A percentile compares a stretch with the other conserved stretches of the same genome.
phyloP scores from a whole-genome alignment of 2,888 invertebrate species.

The Dryomyza anilis region DNA sequence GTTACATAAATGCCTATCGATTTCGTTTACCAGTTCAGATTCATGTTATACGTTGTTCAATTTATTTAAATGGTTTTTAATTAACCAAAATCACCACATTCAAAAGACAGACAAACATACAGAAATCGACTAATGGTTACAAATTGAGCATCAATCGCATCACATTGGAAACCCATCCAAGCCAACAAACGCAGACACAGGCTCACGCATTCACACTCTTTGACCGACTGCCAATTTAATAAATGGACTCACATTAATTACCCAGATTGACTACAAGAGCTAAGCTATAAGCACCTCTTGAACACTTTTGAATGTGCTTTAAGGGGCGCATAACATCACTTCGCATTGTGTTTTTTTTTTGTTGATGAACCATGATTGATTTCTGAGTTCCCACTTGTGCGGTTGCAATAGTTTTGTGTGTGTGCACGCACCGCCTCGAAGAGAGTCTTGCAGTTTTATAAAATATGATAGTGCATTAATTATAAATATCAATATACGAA shows the following conservation, averaged over 20 bases:
- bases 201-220: constrained; percentile 24
- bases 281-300: constrained; percentile 31
- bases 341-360: constrained; percentile 28
- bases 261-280: constrained; percentile 35
- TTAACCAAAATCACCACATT: constrained; percentile 48
- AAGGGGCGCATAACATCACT: constrained; percentile 25
- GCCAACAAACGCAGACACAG: constrained; percentile 30
- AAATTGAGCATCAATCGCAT: constrained; percentile 49
- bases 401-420: too few species aligned
- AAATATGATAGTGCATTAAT: too few species aligned
- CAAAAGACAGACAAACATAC: constrained; percentile 36
- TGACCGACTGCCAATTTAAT: constrained; percentile 55
- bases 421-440: neutral
- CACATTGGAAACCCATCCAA: constrained; percentile 10
- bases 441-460: too few species aligned
- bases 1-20: neutral
- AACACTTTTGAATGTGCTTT: constrained; percentile 16
- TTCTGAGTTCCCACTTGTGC: constrained; percentile 53
- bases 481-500: too few species aligned
- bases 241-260: constrained; percentile 58
- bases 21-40: neutral
- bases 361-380: constrained; percentile 58
- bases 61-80: constrained; percentile 52
- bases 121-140: constrained; percentile 54
- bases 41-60: constrained; percentile 30